Conservation (phyloP, 2,888 invertebrate genomes). For the Chorisops tibialis region DNA sequence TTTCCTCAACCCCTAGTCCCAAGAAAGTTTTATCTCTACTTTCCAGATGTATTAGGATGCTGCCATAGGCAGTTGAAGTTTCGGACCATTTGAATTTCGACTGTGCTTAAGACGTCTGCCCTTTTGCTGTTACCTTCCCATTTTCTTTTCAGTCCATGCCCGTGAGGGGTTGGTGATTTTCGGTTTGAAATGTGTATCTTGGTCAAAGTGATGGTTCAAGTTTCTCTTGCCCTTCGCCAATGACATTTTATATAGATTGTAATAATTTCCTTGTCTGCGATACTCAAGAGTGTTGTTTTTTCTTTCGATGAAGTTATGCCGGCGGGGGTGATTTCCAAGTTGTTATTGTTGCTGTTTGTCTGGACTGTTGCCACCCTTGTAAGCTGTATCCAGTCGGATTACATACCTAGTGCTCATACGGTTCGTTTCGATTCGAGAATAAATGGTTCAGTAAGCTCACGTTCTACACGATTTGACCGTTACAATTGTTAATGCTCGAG, state of each 20-base stretch:
- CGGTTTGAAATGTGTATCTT: too few species aligned
- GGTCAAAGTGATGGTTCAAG: too few species aligned
- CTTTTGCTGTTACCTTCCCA: too few species aligned
- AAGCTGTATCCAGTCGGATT: slow-evolving; percentile 1
- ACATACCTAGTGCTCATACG: not conserved
- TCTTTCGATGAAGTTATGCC: not conserved
- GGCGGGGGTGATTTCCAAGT: not conserved
- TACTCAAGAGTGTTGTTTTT: not conserved
- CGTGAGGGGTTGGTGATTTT: too few species aligned
- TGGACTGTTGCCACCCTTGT: slow-evolving; percentile 3
- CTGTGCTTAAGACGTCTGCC: too few species aligned
- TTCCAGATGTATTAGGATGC: not conserved
- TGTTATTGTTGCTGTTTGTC: not conserved
- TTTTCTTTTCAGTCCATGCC: too few species aligned
- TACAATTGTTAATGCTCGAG: too few species aligned
- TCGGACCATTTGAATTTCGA: slow-evolving; percentile 1
- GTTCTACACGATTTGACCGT: too few species aligned
- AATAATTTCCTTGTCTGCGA: not conserved
- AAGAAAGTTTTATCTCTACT: not conserved
- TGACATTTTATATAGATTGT: not conserved
- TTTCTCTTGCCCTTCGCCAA: too few species aligned
- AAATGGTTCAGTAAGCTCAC: too few species aligned
- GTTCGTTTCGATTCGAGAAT: too few species aligned
- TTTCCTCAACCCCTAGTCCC: slow-evolving; percentile 11
- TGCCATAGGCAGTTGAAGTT: not conserved